phyloP scores from a whole-genome alignment of 2,888 invertebrate species.

The Agonopterix heracliana region DNA sequence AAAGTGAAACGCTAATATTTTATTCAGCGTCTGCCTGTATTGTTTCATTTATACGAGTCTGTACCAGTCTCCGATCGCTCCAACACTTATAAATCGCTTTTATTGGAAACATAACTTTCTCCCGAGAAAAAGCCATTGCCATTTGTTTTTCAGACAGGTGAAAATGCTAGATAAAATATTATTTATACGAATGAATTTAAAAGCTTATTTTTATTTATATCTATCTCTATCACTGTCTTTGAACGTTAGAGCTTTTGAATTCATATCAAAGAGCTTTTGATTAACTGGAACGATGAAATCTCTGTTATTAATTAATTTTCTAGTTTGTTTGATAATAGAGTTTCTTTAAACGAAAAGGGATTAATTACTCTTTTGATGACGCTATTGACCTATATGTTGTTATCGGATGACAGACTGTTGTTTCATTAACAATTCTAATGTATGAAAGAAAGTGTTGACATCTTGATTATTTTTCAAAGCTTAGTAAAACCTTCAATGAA shows the following conservation, averaged over 20 bases:
- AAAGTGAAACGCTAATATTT: slow-evolving; percentile 36
- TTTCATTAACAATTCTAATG: too few relatives aligned
- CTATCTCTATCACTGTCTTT: too few relatives aligned
- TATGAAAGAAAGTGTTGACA: too few relatives aligned
- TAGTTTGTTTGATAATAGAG: background rate
- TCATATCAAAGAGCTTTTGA: too few relatives aligned
- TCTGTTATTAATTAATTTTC: background rate
- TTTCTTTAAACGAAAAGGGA: background rate
- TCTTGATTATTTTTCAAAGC: too few relatives aligned
- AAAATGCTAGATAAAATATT: slow-evolving; percentile 11
- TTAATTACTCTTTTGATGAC: too few relatives aligned
- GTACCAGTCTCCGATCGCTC: slow-evolving; percentile 31
- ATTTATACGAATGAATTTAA: slow-evolving; percentile 2
- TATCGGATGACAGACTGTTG: too few relatives aligned
- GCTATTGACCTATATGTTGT: too few relatives aligned
- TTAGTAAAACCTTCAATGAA: too few relatives aligned
- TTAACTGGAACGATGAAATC: too few relatives aligned
- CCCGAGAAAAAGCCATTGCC: slow-evolving; percentile 1
- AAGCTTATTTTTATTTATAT: background rate
- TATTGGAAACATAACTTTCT: slow-evolving; percentile 16
- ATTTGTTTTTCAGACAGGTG: slow-evolving; percentile 14
- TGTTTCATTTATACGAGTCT: slow-evolving; percentile 23
- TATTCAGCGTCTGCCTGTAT: slow-evolving; percentile 31
- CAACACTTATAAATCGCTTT: slow-evolving; percentile 33
- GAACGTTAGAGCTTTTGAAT: too few relatives aligned